Conservation (phyloP, 1,140 invertebrate genomes). For the Daktulosphaira vitifoliae region DNA sequence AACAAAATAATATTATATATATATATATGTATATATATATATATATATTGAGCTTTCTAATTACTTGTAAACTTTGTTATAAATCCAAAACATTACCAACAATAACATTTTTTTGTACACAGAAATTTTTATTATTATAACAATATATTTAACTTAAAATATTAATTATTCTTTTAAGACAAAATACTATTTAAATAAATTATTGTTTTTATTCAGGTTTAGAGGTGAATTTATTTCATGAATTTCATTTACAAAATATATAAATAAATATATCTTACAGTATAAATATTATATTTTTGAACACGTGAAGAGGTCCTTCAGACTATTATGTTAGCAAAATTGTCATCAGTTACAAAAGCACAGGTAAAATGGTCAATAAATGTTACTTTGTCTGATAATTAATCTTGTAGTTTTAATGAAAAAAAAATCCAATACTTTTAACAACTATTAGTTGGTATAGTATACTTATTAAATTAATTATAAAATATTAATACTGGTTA, state of each 20-base stretch:
- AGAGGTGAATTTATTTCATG: too few species aligned
- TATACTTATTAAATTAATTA: background rate
- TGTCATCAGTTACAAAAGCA: background rate
- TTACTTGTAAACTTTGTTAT: constrained; percentile 13
- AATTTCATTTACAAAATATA: too few species aligned
- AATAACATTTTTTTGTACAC: too few species aligned
- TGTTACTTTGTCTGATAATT: background rate
- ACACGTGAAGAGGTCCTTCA: constrained; percentile 26
- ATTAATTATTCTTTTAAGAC: too few species aligned
- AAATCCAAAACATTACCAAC: too few species aligned
- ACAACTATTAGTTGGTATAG: background rate
- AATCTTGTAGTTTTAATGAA: too few species aligned
- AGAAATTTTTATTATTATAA: too few species aligned
- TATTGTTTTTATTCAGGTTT: background rate
- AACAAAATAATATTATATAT: too few species aligned
- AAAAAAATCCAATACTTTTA: too few species aligned
- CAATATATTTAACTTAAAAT: too few species aligned
- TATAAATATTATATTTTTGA: constrained; percentile 11
- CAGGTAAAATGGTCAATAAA: background rate
- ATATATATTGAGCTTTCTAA: constrained; percentile 23
- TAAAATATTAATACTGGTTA: constrained; percentile 14
- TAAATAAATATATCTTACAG: too few species aligned
- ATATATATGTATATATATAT: background rate
- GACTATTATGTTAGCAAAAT: constrained; percentile 13
- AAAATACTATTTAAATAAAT: too few species aligned